Evolutionary conservation across 2,797 vertebrate genomes (phyloP).

Genomic region (Esox lucius): DNA sequence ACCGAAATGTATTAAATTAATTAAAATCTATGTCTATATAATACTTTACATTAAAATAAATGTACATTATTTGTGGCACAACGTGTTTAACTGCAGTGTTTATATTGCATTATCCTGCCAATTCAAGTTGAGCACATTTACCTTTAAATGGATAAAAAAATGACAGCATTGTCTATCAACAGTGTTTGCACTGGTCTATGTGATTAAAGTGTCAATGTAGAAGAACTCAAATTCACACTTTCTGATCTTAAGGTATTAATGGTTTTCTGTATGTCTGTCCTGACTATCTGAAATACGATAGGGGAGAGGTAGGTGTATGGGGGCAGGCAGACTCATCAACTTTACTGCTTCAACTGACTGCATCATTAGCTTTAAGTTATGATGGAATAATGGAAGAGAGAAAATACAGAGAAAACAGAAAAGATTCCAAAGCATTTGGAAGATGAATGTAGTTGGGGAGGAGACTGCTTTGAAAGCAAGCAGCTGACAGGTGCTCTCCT

Average conservation of each 20-base stretch:
- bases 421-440: conserved; percentile 27
- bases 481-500: conserved; percentile 56
- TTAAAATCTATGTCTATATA: no score
- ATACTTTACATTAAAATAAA: no score
- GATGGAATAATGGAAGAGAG: background rate
- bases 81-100: no score
- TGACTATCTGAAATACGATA: conserved; percentile 1
- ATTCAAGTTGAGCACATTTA: no score
- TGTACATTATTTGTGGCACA: no score
- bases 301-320: conserved; percentile 18
- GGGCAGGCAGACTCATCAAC: conserved; percentile 8
- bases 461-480: conserved; percentile 20
- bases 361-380: conserved; percentile 44
- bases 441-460: conserved; percentile 28
- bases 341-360: conserved; percentile 7
- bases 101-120: no score
- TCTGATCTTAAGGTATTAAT: background rate
- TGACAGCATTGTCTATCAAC: no score
- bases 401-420: background rate
- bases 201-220: no score
- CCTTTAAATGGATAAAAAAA: no score
- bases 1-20: no score
- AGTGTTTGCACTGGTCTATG: no score
- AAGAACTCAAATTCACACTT: no score
- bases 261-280: background rate